Base-by-base conservation (phyloP, 2,113 vertebrate species). In the Cheilinus undulatus region DNA sequence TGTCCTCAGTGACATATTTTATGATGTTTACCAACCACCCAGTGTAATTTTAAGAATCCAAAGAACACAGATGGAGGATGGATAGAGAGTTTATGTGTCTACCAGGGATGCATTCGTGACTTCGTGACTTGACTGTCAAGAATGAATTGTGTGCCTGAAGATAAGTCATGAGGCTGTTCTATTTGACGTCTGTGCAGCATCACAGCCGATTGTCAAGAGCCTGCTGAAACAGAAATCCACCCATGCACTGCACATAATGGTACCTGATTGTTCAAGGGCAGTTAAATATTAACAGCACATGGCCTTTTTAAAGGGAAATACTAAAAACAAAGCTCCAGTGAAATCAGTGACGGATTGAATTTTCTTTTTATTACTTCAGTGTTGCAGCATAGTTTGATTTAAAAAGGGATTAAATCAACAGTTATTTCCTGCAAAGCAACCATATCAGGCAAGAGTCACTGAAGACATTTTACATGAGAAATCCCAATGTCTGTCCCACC, bases 21-120 rank as follows among this genome's bases (percentile, higher is more conserved):
- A 40, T 58, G 27, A 49, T 46, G 38, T 2, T 0, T 14, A 17
- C 45, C 27, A 51, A 42, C 11, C 42, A 63, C 38, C 20, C 34
- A 36, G 38, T 75, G 24, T 43, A 14, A 42, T 62, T 52, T 24
- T 38, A 53, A 23, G 3, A 46, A 68, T 10, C 20, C 45, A 78
- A 50, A 74, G 23, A 38, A 28, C 6, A 65, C 73, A 84, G 83
- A 84, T 68, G 74, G 77, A 67, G 70, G 59, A 57, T 14, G 56
- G 36, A 69, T 69, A 34, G 49, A 70, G 51, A 66, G 49, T 72
- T 54, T 51, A 22, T 72, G 65, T 59, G 15, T 69, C 57, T 48
- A 24, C 43, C 1, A 3, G 17, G 38, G 28, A 70, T 2, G 8
- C 17, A 46, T 51, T 23, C 32, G 8, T 36, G 52, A 64, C 34